Evolutionary conservation across 2,888 invertebrate genomes (phyloP).

Genomic region (Pandemis corylana): DNA sequence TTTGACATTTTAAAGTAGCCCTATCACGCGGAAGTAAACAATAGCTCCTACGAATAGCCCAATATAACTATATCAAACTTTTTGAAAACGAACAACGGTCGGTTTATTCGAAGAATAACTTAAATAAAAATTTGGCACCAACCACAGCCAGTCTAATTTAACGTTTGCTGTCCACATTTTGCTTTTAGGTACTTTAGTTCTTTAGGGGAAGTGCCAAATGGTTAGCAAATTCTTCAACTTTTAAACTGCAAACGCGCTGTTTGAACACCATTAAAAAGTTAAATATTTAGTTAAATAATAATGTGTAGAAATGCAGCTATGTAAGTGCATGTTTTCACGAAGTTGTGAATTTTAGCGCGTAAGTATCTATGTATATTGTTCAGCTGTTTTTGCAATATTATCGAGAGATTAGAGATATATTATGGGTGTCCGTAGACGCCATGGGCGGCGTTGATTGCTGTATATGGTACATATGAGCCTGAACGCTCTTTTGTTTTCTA

Average conservation of each 20-base stretch:
- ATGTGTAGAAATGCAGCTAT: too few relatives aligned
- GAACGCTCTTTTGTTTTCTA: neutral
- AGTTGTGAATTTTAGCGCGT: too few relatives aligned
- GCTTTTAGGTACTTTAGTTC: constrained; percentile 12
- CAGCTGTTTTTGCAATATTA: neutral
- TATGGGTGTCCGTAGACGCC: too few relatives aligned
- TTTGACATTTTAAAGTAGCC: constrained; percentile 38
- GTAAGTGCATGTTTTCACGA: too few relatives aligned
- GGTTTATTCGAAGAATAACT: neutral
- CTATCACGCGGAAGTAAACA: constrained; percentile 18
- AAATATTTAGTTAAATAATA: neutral
- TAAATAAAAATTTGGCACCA: constrained; percentile 30
- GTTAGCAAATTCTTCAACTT: constrained; percentile 5
- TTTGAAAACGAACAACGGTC: neutral
- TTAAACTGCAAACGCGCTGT: neutral
- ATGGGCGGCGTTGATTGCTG: too few relatives aligned
- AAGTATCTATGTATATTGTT: too few relatives aligned
- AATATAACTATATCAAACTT: neutral
- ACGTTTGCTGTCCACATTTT: constrained; percentile 33
- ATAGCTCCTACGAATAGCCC: neutral
- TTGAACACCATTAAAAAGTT: constrained; percentile 21
- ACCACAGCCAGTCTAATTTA: constrained; percentile 25
- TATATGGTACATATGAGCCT: too few relatives aligned
- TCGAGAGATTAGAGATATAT: too few relatives aligned
- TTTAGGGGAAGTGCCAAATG: constrained; percentile 34